phyloP scores from a whole-genome alignment of 92 coral and sea anemone species.

The Blastomussa wellsi region DNA sequence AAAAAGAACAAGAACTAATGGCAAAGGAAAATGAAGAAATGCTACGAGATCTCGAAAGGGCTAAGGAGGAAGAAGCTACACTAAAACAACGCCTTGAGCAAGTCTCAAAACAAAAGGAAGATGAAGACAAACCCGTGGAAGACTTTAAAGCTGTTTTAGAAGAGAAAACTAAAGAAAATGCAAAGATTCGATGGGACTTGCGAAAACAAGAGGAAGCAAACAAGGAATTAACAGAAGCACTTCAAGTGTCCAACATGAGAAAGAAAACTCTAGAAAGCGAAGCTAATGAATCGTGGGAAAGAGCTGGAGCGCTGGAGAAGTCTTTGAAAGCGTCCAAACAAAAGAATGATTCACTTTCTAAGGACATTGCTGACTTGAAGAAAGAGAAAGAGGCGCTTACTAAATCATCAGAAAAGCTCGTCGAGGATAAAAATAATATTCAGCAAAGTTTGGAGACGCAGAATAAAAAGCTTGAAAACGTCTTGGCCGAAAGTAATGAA shows the following conservation, averaged over 20 bases:
- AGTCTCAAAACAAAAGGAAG: background rate
- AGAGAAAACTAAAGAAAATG: conserved; percentile 28
- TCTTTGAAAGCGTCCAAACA: conserved; percentile 23
- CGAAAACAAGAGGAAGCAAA: conserved; percentile 41
- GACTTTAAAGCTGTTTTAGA: conserved; percentile 17
- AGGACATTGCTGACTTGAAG: conserved; percentile 17
- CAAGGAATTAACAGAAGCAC: conserved; percentile 36
- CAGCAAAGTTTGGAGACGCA: conserved; percentile 13
- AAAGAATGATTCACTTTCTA: conserved; percentile 36
- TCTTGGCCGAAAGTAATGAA: conserved; percentile 14
- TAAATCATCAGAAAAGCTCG: conserved; percentile 23
- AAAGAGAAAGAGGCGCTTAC: conserved; percentile 13
- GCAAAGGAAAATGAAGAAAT: conserved; percentile 64
- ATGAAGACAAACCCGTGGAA: background rate
- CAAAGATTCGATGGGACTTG: conserved; percentile 45
- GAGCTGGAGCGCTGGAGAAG: conserved; percentile 15
- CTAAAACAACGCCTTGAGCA: conserved; percentile 7
- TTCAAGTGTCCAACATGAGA: conserved; percentile 18
- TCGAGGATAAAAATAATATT: conserved; percentile 27
- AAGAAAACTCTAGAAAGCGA: conserved; percentile 13
- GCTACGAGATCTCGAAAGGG: conserved; percentile 40
- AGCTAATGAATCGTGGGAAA: conserved; percentile 31
- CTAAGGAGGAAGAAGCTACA: conserved; percentile 30
- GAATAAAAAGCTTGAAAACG: conserved; percentile 31
- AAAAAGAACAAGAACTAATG: conserved; percentile 64